Conservation (phyloP, 2,888 invertebrate species). For the Timandra comae region DNA sequence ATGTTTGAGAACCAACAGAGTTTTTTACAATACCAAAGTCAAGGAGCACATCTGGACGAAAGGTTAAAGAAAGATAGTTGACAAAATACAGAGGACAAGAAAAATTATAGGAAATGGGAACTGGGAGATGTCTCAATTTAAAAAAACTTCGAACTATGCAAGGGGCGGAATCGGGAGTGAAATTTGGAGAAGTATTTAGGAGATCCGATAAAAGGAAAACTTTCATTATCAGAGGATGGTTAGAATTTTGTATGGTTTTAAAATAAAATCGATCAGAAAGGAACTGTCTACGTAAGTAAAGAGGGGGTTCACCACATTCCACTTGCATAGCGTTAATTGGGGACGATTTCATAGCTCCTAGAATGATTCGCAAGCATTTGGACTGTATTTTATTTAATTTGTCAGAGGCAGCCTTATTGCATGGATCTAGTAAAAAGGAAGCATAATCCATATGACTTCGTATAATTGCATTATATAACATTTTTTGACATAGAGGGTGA, state of each 20-base stretch:
- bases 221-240: not conserved
- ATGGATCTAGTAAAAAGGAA: too few relatives aligned
- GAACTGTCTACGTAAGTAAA: not conserved
- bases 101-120: not conserved
- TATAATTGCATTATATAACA: constrained; percentile 13
- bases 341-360: too few relatives aligned
- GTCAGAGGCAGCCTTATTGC: too few relatives aligned
- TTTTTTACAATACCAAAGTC: not conserved
- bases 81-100: not conserved
- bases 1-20: not conserved
- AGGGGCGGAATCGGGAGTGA: not conserved
- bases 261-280: not conserved
- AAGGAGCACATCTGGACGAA: not conserved
- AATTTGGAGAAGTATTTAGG: not conserved
- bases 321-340: constrained; percentile 1
- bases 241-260: not conserved
- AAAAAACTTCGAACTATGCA: not conserved
- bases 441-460: constrained; percentile 6
- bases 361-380: constrained; percentile 2
- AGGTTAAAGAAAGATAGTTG: not conserved
- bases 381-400: not conserved
- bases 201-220: not conserved
- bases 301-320: constrained; percentile 1
- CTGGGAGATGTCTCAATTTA: not conserved
- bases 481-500: too few relatives aligned